Evolutionary conservation across 2,797 vertebrate species (phyloP).

Genomic region (Danio jaintianensis): DNA sequence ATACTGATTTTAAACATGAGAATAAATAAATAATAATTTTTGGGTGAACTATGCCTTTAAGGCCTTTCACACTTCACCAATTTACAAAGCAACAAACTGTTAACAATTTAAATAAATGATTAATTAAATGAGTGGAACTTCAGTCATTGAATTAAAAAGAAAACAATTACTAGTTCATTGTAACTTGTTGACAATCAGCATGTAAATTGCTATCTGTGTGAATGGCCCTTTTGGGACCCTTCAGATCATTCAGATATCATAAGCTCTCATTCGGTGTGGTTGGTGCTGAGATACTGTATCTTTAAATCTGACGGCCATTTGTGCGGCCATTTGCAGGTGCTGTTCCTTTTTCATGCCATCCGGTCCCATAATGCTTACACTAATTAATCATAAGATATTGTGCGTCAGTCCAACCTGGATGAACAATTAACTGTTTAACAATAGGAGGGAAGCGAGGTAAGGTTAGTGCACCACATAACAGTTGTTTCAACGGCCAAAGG

Average conservation of each 20-base stretch:
- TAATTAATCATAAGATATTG: not conserved
- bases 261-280: constrained; percentile 37
- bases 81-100: not conserved
- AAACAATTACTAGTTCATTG: not conserved
- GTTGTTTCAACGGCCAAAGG: not conserved
- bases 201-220: constrained; percentile 3
- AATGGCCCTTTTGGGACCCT: not conserved
- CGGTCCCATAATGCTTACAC: not conserved
- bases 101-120: not conserved
- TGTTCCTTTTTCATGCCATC: constrained; percentile 14
- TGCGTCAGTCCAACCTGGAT: not conserved
- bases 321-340: constrained; percentile 16
- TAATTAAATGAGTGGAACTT: too few species aligned
- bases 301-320: constrained; percentile 28
- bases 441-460: not conserved
- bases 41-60: not conserved
- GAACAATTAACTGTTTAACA: not conserved
- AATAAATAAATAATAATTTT: not conserved
- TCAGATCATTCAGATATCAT: constrained; percentile 34
- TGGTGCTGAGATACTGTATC: constrained; percentile 49
- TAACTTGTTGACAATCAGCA: not conserved
- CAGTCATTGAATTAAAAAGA: not conserved
- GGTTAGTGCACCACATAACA: not conserved
- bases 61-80: constrained; percentile 13
- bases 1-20: not conserved